Base-by-base conservation (phyloP, 1,140 invertebrate species). In the Copidosoma floridanum region DNA sequence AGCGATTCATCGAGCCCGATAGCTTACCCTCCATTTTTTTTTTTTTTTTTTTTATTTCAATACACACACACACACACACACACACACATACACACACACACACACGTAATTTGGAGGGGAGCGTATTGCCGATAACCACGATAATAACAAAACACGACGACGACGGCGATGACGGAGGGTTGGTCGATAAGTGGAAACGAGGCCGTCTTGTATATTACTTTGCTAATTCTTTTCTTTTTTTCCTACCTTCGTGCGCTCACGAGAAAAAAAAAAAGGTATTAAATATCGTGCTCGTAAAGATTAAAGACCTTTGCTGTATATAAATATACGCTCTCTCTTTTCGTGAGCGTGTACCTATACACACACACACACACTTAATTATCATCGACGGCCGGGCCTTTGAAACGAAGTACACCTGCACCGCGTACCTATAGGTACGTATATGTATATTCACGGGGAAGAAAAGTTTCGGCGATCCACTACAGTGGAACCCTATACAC, bases 151-250 rank as follows among this genome's bases (percentile, higher is more conserved):
- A n/a, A 38, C 47, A 32, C 47, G 60, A 51, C 58, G 51, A 43
- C 16, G 41, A 43, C 12, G 3, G 37, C 12, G 14, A 6, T 21
- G 41, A 12, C 12, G 29, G 48, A 35, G 35, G 21, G 24, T 21
- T 20, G 59, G 26, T 61, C 59, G 59, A 61, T 61, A 61, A 61
- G 52, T 55, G 44, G 44, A 56, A 62, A 62, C 38, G 53, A 57
- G 53, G 53, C 46, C 60, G 52, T 57, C 47, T 57, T 55, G n/a
- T n/a, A 51, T 62, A 57, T 57, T 57, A 62, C 40, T 62, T 51
- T 51, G 46, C 53, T 62, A 56, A 57, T 57, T 57, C 60, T 50
- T 61, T 61, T 54, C 50, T n/a, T n/a, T n/a, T n/a, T n/a, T n/a
- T n/a, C n/a, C n/a, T n/a, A n/a, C n/a, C n/a, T n/a, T n/a, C 48